Conservation (phyloP, 1,140 invertebrate species). For the Lysiphlebus fabarum region DNA sequence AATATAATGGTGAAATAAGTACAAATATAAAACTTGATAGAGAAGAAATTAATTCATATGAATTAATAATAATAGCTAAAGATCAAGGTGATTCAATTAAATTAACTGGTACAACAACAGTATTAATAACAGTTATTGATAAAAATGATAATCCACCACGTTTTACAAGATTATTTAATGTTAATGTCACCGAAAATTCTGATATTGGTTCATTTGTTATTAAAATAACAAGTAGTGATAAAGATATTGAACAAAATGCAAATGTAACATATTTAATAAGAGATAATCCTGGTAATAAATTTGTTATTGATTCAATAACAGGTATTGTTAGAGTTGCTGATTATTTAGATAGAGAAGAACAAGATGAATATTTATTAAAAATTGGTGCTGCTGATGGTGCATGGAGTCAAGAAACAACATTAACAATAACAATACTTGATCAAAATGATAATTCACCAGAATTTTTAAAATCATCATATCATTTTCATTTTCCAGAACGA, state of each 20-base stretch:
- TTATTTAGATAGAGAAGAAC: constrained; percentile 79
- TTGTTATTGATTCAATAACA: constrained; percentile 80
- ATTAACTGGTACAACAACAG: constrained; percentile 78
- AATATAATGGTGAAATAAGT: constrained; percentile 78
- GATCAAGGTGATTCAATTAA: constrained; percentile 78
- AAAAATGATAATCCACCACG: constrained; percentile 94
- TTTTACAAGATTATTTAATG: constrained; percentile 88
- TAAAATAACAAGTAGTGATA: constrained; percentile 84
- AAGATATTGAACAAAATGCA: constrained; percentile 82
- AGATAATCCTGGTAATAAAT: constrained; percentile 84
- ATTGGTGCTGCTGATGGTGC: constrained; percentile 84
- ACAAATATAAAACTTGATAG: constrained; percentile 82
- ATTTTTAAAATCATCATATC: constrained; percentile 83
- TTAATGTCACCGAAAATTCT: constrained; percentile 93
- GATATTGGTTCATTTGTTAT: constrained; percentile 91
- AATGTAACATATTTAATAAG: constrained; percentile 86
- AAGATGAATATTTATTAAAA: constrained; percentile 87
- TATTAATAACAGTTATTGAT: constrained; percentile 80
- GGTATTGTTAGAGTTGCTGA: constrained; percentile 90
- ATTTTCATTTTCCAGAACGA: constrained; percentile 87
- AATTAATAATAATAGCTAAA: constrained; percentile 78
- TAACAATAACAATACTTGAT: constrained; percentile 91
- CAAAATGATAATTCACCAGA: constrained; percentile 92
- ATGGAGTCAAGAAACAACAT: constrained; percentile 81
- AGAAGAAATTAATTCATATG: constrained; percentile 80